Base-by-base conservation (phyloP, 2,888 invertebrate genomes). In the Brachynemurus nebulosus region DNA sequence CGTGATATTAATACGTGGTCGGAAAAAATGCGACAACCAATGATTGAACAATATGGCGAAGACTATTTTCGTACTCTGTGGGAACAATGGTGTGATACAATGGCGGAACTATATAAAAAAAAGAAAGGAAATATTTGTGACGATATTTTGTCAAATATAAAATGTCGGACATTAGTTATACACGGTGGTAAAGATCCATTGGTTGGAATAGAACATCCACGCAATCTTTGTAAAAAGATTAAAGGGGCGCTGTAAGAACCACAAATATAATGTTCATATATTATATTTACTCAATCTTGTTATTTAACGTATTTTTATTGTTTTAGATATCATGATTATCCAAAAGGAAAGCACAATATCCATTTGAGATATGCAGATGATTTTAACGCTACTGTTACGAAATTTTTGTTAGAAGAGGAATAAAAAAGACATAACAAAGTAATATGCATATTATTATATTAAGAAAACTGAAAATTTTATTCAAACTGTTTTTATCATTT, bases 331-430 rank as follows among this genome's bases (percentile, higher is more conserved):
- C 69, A 80, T 53, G 66, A 78, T 21, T 84, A 86, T 55, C 80
- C 83, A 1, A 78, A 88, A 7, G 91, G 90, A 6, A 86, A 86
- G 54, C 92, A 92, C 62, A 89, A 91, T 57, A 71, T 91, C 19
- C 91, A 92, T 59, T 60, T 90, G 41, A 70, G 74, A 51, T 89
- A 82, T 59, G 71, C 82, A 1, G 74, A 82, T 18, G 82, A 88
- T 57, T 91, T 92, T 57, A 89, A 91, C 59, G 67, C 71, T 49
- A 60, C 79, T 33, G 79, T 85, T 0, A 75, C 80, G 51, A 70
- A 81, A 16, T 91, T 90, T n/a, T n/a, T n/a, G 60, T 59, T 86
- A 47, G n/a, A n/a, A n/a, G n/a, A n/a, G n/a, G n/a, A n/a, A n/a
- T n/a, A n/a, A n/a, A n/a, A n/a, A n/a, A n/a, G n/a, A n/a, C n/a